phyloP scores from a whole-genome alignment of 1,140 invertebrate species.

The Cyrtorhinus lividipennis region DNA sequence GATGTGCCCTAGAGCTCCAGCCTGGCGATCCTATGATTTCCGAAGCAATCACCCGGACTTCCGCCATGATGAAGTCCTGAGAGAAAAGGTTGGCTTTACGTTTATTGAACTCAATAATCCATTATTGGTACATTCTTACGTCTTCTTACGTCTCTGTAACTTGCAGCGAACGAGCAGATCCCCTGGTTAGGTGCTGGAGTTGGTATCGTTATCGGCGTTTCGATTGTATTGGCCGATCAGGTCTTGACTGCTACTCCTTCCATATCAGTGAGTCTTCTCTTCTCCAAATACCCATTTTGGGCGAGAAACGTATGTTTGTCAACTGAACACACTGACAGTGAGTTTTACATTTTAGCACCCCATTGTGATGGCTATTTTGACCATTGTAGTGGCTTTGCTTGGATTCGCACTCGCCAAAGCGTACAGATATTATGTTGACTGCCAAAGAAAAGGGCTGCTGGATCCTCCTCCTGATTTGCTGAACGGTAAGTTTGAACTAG shows the following conservation, averaged over 20 bases:
- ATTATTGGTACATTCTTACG: not conserved
- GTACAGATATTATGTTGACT: conserved; percentile 39
- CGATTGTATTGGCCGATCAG: conserved; percentile 53
- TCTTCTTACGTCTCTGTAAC: conserved; percentile 12
- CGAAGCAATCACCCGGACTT: conserved; percentile 46
- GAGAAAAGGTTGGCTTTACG: conserved; percentile 32
- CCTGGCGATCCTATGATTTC: conserved; percentile 50
- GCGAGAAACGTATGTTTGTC: too few relatives aligned
- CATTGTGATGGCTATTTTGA: conserved; percentile 40
- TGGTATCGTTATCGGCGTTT: conserved; percentile 54
- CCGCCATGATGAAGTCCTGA: conserved; percentile 43
- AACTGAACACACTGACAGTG: too few relatives aligned
- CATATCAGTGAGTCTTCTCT: conserved; percentile 39
- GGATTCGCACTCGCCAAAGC: conserved; percentile 39
- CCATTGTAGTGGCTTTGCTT: conserved; percentile 41
- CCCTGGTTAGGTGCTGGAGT: conserved; percentile 60
- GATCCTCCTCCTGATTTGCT: conserved; percentile 39
- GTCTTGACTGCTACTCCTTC: conserved; percentile 48
- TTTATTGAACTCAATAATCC: not conserved
- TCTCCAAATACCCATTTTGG: not conserved
- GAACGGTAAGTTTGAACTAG: conserved; percentile 26
- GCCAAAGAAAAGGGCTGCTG: conserved; percentile 36
- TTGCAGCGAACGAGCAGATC: conserved; percentile 51
- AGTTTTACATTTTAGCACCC: conserved; percentile 40
- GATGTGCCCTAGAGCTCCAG: conserved; percentile 46